Conservation (phyloP, 2,888 invertebrate genomes). For the Thymelicus sylvestris region DNA sequence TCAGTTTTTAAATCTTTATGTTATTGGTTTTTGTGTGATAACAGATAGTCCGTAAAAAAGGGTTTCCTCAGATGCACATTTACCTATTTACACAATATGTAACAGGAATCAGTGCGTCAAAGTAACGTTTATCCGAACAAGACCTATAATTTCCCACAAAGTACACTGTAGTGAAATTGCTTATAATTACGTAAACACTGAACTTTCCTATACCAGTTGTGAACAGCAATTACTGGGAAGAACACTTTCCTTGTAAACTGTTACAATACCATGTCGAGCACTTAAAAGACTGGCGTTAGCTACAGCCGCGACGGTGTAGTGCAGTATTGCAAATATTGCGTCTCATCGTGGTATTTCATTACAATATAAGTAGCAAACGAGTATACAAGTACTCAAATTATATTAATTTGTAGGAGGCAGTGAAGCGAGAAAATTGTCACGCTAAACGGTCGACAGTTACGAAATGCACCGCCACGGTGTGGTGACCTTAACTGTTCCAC, state of each 20-base stretch:
- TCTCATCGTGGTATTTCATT: not conserved
- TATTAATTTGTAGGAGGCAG: constrained; percentile 41
- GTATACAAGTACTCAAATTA: not conserved
- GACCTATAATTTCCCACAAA: constrained; percentile 20
- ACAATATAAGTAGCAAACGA: too few species aligned
- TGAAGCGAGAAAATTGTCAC: constrained; percentile 57
- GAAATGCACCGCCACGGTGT: constrained; percentile 14
- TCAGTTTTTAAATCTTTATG: too few species aligned
- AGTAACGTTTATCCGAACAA: constrained; percentile 20
- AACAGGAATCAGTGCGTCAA: too few species aligned
- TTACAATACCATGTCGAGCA: constrained; percentile 14
- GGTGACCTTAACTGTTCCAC: constrained; percentile 10
- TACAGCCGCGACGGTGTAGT: not conserved
- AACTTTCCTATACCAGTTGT: constrained; percentile 29
- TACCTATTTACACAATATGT: too few species aligned
- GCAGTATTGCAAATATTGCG: not conserved
- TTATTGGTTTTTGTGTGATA: too few species aligned
- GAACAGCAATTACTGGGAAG: constrained; percentile 34
- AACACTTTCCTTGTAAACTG: constrained; percentile 29
- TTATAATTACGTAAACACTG: constrained; percentile 29
- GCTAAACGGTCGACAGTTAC: constrained; percentile 37
- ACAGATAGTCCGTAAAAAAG: too few species aligned
- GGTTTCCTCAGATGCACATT: too few species aligned
- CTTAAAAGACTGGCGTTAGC: not conserved
- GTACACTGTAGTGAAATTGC: constrained; percentile 16